Evolutionary conservation across 2,888 invertebrate genomes (phyloP).

Genomic region (Chironomus tentans): DNA sequence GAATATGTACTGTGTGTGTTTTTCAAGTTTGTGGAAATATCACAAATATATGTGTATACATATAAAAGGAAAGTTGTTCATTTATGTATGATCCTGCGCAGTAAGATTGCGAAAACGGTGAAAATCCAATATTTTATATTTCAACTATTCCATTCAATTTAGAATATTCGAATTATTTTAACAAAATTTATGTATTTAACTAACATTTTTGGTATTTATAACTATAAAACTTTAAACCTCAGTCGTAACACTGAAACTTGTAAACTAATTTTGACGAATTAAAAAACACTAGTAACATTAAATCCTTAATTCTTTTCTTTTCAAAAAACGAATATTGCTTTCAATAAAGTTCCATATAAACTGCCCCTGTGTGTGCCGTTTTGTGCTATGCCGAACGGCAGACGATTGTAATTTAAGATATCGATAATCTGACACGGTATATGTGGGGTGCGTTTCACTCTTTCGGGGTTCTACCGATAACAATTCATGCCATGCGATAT

Average conservation of each 20-base stretch:
- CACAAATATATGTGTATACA: not conserved
- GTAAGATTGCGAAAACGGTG: not conserved
- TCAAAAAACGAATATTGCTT: slow-evolving; percentile 23
- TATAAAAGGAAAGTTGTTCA: slow-evolving; percentile 2
- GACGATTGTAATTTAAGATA: slow-evolving; percentile 25
- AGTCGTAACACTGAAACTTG: slow-evolving; percentile 20
- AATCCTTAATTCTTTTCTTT: slow-evolving; percentile 7
- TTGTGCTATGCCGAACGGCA: slow-evolving; percentile 21
- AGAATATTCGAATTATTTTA: not conserved
- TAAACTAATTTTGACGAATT: slow-evolving; percentile 23
- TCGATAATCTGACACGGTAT: slow-evolving; percentile 17
- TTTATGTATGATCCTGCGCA: slow-evolving; percentile 24
- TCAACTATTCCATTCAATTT: not conserved
- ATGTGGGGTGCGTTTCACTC: slow-evolving; percentile 9
- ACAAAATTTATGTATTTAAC: not conserved
- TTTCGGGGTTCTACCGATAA: slow-evolving; percentile 18
- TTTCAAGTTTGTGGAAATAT: not conserved
- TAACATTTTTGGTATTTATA: not conserved
- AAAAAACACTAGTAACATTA: slow-evolving; percentile 22
- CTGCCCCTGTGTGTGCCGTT: slow-evolving; percentile 11
- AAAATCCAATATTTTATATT: slow-evolving; percentile 27
- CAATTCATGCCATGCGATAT: not conserved
- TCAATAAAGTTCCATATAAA: slow-evolving; percentile 26
- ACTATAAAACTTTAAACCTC: not conserved
- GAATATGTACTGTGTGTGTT: not conserved